Evolutionary conservation across 2,113 vertebrate species (phyloP).

Genomic region (Dipodomys merriami): DNA sequence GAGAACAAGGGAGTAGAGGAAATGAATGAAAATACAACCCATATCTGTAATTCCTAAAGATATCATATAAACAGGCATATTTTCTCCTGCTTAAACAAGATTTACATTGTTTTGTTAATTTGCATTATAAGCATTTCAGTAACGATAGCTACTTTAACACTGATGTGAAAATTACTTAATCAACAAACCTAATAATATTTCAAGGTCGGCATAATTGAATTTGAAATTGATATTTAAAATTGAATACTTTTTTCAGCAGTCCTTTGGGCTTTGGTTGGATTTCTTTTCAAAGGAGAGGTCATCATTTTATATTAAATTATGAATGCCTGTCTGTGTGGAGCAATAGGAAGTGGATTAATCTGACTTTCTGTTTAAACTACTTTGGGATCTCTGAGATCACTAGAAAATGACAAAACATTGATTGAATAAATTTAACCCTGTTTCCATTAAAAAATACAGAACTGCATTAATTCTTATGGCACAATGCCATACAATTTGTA

Average conservation of each 20-base stretch:
- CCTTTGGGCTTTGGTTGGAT: constrained; percentile 70
- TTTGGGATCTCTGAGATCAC: constrained; percentile 17
- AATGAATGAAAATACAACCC: neutral
- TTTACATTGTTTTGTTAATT: neutral
- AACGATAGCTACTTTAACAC: neutral
- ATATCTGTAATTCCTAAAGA: neutral
- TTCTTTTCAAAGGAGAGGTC: constrained; percentile 70
- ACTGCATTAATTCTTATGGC: neutral
- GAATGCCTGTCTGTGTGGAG: neutral
- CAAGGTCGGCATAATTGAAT: constrained; percentile 30
- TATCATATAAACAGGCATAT: neutral
- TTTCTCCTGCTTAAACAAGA: constrained; percentile 4
- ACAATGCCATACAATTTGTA: too few species aligned
- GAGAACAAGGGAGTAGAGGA: neutral
- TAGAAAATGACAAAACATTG: constrained; percentile 8
- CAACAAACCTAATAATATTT: constrained; percentile 15
- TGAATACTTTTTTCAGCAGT: constrained; percentile 52
- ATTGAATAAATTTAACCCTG: neutral
- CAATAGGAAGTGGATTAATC: neutral
- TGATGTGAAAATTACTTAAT: neutral
- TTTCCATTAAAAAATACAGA: constrained; percentile 26
- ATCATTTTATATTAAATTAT: constrained; percentile 66
- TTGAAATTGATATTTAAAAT: constrained; percentile 58
- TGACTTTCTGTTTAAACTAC: neutral
- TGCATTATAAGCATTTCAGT: neutral